Evolutionary conservation across 2,797 vertebrate species (phyloP).

Genomic region (Ficedula albicollis): DNA sequence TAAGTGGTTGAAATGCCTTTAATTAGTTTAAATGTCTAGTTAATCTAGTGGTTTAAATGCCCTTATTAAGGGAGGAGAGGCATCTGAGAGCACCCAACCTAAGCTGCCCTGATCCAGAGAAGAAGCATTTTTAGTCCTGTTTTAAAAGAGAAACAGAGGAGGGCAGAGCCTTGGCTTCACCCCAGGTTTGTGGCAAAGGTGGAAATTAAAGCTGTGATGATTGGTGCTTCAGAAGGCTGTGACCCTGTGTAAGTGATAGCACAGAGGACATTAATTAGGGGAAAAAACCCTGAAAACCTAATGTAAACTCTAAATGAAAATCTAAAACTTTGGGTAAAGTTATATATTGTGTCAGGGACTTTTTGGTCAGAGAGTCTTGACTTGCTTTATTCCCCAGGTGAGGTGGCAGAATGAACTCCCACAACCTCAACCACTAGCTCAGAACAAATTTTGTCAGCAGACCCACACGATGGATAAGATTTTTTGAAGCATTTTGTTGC

Average conservation of each 20-base stretch:
- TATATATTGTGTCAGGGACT: background rate
- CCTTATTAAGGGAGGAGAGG: background rate
- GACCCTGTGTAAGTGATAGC: background rate
- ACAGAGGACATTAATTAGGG: background rate
- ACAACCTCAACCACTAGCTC: background rate
- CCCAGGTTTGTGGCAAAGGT: background rate
- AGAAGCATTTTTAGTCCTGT: background rate
- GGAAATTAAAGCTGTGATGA: background rate
- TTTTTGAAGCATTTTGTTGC: background rate
- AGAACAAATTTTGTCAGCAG: background rate
- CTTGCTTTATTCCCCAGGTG: background rate
- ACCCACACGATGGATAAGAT: background rate
- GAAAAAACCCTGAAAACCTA: background rate
- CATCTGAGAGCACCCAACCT: background rate
- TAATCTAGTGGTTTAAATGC: background rate
- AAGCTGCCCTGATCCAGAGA: background rate
- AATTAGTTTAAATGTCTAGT: background rate
- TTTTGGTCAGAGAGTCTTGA: background rate
- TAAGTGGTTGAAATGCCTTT: background rate
- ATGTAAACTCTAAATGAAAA: background rate
- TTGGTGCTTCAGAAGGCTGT: background rate
- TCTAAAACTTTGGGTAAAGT: background rate
- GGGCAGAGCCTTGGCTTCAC: background rate
- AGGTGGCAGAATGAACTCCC: background rate
- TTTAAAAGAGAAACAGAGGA: background rate